These are phyloP conservation scores for Diorhabda carinulata DNA, from an alignment of 1,140 invertebrate species.

Conservation along the genomic window DNA sequence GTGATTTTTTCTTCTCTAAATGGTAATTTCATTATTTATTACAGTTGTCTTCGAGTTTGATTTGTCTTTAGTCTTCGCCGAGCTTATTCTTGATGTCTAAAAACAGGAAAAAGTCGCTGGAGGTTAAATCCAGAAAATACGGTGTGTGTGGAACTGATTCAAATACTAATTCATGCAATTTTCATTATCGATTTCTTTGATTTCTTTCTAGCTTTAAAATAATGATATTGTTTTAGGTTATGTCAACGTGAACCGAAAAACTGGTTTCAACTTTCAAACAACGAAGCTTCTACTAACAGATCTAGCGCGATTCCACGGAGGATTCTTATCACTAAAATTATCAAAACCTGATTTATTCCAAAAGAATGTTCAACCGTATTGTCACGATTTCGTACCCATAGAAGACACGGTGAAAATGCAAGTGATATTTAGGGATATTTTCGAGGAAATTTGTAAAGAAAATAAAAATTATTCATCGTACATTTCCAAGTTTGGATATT, in stretches of 20 bases:
- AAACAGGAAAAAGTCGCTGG: too few relatives aligned
- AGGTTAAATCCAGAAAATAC: too few relatives aligned
- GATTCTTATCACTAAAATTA: slow-evolving; percentile 12
- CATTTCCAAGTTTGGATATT: background rate
- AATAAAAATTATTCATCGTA: background rate
- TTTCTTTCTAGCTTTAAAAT: too few relatives aligned
- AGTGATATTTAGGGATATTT: background rate
- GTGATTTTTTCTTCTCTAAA: too few relatives aligned
- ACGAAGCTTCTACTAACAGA: slow-evolving; percentile 1
- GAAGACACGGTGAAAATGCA: background rate
- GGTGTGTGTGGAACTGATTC: too few relatives aligned
- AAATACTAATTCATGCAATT: too few relatives aligned
- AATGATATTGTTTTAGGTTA: background rate
- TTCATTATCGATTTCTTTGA: too few relatives aligned
- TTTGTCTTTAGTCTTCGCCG: too few relatives aligned
- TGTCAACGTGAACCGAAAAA: too few relatives aligned
- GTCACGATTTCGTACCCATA: background rate
- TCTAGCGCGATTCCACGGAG: slow-evolving; percentile 9
- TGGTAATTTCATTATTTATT: too few relatives aligned
- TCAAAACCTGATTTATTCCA: slow-evolving; percentile 8
- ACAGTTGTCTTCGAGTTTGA: too few relatives aligned
- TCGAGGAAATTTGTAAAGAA: background rate
- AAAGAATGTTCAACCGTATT: background rate
- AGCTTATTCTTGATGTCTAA: too few relatives aligned
- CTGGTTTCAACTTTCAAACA: background rate